Percentiles rank a stretch among this genome's conserved stretches.
These are phyloP conservation scores for Mustela nigripes DNA, from an alignment of 2,113 vertebrate genomes.

Conservation along the genomic window DNA sequence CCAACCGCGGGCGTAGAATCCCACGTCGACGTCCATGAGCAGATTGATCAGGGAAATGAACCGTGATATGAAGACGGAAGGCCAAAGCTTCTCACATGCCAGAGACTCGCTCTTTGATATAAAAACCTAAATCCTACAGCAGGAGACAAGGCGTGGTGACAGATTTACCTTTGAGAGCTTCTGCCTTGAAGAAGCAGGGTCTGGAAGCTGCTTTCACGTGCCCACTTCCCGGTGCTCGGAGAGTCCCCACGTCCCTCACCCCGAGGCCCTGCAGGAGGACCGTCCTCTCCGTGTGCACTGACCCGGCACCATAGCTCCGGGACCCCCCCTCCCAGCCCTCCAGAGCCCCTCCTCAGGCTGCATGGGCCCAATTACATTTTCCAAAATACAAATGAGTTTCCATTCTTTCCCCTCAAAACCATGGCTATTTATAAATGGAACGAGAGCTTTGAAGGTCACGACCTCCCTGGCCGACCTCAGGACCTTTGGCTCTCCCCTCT, in stretches of 20 bases:
- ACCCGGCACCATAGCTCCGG: background rate
- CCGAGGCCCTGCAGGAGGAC: accelerated
- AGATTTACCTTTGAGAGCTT: background rate
- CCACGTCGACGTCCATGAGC: background rate
- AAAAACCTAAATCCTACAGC: background rate
- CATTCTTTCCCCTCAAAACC: constrained; percentile 30
- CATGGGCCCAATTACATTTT: background rate
- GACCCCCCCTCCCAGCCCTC: background rate
- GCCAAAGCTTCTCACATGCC: background rate
- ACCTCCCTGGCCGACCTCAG: background rate
- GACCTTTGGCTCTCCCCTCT: constrained; percentile 50
- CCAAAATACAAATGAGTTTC: constrained; percentile 24
- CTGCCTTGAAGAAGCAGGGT: background rate
- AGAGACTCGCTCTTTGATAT: background rate
- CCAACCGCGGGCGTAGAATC: background rate
- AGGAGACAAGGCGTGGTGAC: background rate
- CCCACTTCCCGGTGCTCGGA: accelerated
- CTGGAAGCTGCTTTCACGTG: background rate
- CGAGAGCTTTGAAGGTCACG: background rate
- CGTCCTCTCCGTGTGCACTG: accelerated
- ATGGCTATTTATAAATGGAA: constrained; percentile 28
- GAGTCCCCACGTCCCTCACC: background rate
- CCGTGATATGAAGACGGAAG: background rate
- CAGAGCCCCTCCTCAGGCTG: background rate
- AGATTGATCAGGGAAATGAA: background rate